Percentiles rank a stretch among this genome's conserved stretches.
Conservation (phyloP, 2,888 invertebrate species). For the Eurytoma adleriae region DNA sequence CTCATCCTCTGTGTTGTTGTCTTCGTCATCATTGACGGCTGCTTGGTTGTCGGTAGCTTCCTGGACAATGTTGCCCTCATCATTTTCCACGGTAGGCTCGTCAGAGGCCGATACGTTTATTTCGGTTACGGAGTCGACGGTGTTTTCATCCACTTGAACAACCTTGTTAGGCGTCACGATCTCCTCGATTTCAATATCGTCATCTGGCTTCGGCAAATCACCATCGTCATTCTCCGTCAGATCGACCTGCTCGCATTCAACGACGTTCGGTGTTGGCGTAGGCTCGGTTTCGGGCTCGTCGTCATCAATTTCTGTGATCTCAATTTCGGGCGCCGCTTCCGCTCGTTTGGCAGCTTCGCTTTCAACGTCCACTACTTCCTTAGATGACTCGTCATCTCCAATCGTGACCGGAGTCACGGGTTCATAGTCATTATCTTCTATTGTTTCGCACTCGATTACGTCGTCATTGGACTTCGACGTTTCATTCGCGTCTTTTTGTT, state of each 20-base stretch:
- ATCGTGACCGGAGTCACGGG: slow-evolving; percentile 1
- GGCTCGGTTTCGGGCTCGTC: slow-evolving; percentile 14
- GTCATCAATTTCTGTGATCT: slow-evolving; percentile 32
- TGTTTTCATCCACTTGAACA: slow-evolving; percentile 15
- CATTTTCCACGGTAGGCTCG: slow-evolving; percentile 13
- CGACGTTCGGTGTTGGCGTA: neutral
- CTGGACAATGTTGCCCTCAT: neutral
- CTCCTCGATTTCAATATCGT: slow-evolving; percentile 42
- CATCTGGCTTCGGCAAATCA: neutral
- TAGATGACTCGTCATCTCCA: slow-evolving; percentile 11
- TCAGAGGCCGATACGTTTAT: slow-evolving; percentile 1
- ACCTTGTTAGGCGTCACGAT: neutral
- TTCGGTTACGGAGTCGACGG: slow-evolving; percentile 15
- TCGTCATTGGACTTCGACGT: slow-evolving; percentile 8
- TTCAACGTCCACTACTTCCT: slow-evolving; percentile 27
- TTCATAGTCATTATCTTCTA: slow-evolving; percentile 6
- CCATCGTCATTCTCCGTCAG: slow-evolving; percentile 22
- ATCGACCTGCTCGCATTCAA: slow-evolving; percentile 26
- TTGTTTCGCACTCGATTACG: slow-evolving; percentile 10
- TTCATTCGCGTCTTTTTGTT: slow-evolving; percentile 7
- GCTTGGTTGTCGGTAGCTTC: neutral
- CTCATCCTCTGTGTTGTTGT: slow-evolving; percentile 47
- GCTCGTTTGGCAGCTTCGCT: slow-evolving; percentile 16
- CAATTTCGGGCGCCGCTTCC: slow-evolving; percentile 42
- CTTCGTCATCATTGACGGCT: slow-evolving; percentile 25